Percentiles rank a stretch among this genome's conserved stretches.
These are phyloP conservation scores for Podocnemis expansa DNA, from an alignment of 2,113 vertebrate genomes.

Conservation along the genomic window DNA sequence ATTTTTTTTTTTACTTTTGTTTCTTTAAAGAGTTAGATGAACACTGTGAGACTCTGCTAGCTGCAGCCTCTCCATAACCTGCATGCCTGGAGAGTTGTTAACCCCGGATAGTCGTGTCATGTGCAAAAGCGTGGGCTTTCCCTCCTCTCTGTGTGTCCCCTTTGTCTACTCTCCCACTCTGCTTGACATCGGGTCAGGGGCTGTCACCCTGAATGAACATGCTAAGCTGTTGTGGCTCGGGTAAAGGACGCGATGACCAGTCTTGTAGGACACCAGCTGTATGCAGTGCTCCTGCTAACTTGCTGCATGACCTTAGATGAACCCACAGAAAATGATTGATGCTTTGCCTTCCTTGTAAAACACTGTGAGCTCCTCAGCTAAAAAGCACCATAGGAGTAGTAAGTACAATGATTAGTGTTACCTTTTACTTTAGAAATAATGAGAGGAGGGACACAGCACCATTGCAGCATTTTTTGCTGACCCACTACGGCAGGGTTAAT, in stretches of 20 bases:
- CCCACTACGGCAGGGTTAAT: background rate
- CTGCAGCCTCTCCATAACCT: background rate
- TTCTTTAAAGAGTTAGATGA: too few relatives aligned
- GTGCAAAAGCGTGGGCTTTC: background rate
- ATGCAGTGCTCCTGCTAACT: background rate
- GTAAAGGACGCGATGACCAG: background rate
- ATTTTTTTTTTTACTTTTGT: too few relatives aligned
- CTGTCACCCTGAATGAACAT: too few relatives aligned
- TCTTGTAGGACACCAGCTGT: background rate
- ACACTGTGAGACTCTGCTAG: background rate
- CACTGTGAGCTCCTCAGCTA: background rate
- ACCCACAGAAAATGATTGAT: background rate
- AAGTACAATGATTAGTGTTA: background rate
- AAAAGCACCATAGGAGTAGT: background rate
- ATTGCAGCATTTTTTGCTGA: background rate
- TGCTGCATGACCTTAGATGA: background rate
- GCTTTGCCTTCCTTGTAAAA: background rate
- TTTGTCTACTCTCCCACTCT: too few relatives aligned
- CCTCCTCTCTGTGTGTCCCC: too few relatives aligned
- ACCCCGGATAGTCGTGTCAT: background rate
- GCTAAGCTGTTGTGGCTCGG: background rate
- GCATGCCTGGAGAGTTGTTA: background rate
- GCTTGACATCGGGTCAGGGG: too few relatives aligned
- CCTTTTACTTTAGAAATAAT: background rate
- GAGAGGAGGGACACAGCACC: background rate